Conservation (phyloP, 2,113 vertebrate species). For the Taurulus bubalis region DNA sequence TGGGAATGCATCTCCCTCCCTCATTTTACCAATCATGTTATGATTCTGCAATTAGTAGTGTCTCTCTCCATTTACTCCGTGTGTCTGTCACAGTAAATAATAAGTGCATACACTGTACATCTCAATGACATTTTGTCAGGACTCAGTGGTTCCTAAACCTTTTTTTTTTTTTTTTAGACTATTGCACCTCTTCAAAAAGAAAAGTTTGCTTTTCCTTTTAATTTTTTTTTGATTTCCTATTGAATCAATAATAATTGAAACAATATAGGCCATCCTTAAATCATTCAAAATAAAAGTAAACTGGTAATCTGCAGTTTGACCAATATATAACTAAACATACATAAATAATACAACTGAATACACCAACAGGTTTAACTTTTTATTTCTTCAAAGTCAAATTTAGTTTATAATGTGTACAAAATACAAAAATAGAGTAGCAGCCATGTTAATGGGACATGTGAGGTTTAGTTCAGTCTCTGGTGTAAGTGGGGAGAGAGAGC, state of each 20-base stretch:
- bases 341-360: not conserved
- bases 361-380: not conserved
- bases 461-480: not conserved
- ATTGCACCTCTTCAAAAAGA: not conserved
- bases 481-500: not conserved
- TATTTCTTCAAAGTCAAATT: not conserved
- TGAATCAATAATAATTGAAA: not conserved
- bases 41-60: slow-evolving; percentile 4
- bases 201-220: not conserved
- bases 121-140: not conserved
- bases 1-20: not conserved
- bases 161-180: not conserved
- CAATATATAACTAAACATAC: not conserved
- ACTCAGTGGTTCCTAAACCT: not conserved
- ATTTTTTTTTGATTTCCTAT: not conserved
- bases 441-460: not conserved
- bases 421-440: not conserved
- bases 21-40: slow-evolving; percentile 22
- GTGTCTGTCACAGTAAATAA: not conserved
- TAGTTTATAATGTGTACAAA: not conserved
- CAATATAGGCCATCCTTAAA: not conserved
- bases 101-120: not conserved
- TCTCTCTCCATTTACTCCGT: slow-evolving; percentile 1
- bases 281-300: not conserved
- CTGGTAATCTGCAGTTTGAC: not conserved